phyloP scores from a whole-genome alignment of 2,797 vertebrate genomes.

The Acipenser ruthenus region DNA sequence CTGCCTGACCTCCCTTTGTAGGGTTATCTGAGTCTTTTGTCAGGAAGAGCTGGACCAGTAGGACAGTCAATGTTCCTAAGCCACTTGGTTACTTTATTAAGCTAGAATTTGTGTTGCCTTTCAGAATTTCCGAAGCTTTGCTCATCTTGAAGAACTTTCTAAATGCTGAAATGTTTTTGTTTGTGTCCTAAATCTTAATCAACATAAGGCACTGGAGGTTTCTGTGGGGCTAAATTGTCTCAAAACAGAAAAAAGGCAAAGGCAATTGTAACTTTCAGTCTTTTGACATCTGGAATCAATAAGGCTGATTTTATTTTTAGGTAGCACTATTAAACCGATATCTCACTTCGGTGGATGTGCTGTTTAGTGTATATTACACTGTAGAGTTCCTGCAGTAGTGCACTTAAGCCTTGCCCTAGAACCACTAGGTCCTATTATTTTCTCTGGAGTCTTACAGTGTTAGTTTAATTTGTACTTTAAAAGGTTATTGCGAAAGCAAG shows the following conservation, averaged over 20 bases:
- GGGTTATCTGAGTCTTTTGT: background rate
- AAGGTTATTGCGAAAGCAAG: conserved; percentile 46
- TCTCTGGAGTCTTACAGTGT: conserved; percentile 36
- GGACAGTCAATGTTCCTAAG: too few species aligned
- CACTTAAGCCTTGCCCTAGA: background rate
- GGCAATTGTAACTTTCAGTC: background rate
- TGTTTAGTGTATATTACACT: conserved; percentile 2
- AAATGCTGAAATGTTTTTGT: background rate
- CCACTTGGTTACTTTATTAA: too few species aligned
- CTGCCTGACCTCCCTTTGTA: background rate
- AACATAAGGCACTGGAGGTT: background rate
- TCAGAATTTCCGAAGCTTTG: background rate
- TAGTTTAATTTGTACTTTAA: conserved; percentile 53
- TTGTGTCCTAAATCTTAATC: background rate
- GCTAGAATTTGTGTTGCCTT: too few species aligned
- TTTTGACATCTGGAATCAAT: conserved; percentile 7
- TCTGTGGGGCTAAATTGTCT: background rate
- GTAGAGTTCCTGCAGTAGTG: background rate
- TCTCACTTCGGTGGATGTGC: background rate
- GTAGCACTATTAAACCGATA: background rate
- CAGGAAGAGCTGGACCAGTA: too few species aligned
- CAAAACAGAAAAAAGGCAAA: background rate
- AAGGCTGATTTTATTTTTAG: conserved; percentile 5
- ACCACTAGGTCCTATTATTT: conserved; percentile 1
- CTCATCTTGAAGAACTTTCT: background rate